Evolutionary conservation across 2,113 vertebrate species (phyloP).

Genomic region (Ramphastos sulfuratus): DNA sequence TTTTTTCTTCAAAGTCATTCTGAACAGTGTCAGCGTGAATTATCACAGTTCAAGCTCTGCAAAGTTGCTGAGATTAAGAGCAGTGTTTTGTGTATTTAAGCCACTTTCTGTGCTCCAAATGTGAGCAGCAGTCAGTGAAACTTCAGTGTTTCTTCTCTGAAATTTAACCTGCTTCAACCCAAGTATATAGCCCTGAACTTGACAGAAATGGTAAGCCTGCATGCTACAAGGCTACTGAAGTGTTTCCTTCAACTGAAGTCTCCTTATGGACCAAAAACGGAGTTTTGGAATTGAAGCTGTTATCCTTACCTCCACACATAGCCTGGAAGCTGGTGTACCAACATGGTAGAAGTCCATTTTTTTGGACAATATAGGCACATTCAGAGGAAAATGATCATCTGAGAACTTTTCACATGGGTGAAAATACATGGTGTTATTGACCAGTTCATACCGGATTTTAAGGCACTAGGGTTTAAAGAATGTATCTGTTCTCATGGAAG

Average conservation of each 20-base stretch:
- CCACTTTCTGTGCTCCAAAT: neutral
- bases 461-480: neutral
- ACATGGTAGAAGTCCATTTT: neutral
- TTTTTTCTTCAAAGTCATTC: neutral
- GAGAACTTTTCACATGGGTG: neutral
- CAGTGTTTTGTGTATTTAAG: neutral
- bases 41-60: neutral
- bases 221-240: fast-evolving
- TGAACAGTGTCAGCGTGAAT: neutral
- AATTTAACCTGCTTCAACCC: neutral
- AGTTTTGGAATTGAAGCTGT: neutral
- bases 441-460: neutral
- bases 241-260: neutral
- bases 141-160: neutral
- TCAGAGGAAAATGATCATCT: neutral
- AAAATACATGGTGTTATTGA: neutral
- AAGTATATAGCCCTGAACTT: fast-evolving
- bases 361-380: neutral
- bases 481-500: neutral
- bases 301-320: neutral
- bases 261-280: neutral
- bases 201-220: neutral
- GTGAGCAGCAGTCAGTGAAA: neutral
- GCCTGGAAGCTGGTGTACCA: neutral
- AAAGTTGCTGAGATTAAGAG: neutral